Percentiles rank a stretch among this genome's conserved stretches.
These are phyloP conservation scores for Myrmecophaga tridactyla DNA, from an alignment of 2,113 vertebrate species.

Conservation along the genomic window DNA sequence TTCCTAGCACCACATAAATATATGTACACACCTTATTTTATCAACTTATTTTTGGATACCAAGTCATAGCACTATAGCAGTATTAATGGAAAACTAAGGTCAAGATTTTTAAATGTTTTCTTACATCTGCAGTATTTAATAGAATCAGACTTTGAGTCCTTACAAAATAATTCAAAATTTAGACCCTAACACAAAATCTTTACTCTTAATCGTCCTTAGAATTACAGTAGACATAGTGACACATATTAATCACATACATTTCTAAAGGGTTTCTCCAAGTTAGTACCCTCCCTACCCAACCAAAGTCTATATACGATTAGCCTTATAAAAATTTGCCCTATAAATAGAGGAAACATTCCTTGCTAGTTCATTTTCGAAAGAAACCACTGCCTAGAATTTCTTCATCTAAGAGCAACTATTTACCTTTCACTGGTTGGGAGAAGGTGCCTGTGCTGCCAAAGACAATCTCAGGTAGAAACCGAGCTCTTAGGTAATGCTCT, in stretches of 20 bases:
- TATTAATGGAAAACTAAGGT: slow-evolving; percentile 53
- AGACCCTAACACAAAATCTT: slow-evolving; percentile 23
- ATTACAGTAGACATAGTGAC: slow-evolving; percentile 13
- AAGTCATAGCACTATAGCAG: slow-evolving; percentile 63
- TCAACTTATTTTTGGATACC: slow-evolving; percentile 75
- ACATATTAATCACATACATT: neutral
- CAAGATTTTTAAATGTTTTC: slow-evolving; percentile 49
- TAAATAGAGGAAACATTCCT: neutral
- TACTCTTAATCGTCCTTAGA: neutral
- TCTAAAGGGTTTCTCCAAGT: neutral
- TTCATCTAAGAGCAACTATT: neutral
- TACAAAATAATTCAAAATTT: slow-evolving; percentile 47
- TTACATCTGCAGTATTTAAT: slow-evolving; percentile 2
- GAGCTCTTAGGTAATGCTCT: neutral
- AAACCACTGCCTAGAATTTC: neutral
- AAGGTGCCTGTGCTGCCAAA: neutral
- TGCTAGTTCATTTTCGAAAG: neutral
- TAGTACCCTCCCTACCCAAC: neutral
- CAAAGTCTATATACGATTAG: neutral
- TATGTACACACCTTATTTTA: slow-evolving; percentile 42
- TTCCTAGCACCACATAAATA: slow-evolving; percentile 81
- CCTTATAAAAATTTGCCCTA: neutral
- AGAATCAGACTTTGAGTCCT: slow-evolving; percentile 25
- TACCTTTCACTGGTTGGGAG: neutral
- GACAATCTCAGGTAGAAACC: neutral